Percentiles rank a stretch among this genome's conserved stretches.
phyloP scores from a whole-genome alignment of 2,888 invertebrate genomes.

The Drosophila demipolita region DNA sequence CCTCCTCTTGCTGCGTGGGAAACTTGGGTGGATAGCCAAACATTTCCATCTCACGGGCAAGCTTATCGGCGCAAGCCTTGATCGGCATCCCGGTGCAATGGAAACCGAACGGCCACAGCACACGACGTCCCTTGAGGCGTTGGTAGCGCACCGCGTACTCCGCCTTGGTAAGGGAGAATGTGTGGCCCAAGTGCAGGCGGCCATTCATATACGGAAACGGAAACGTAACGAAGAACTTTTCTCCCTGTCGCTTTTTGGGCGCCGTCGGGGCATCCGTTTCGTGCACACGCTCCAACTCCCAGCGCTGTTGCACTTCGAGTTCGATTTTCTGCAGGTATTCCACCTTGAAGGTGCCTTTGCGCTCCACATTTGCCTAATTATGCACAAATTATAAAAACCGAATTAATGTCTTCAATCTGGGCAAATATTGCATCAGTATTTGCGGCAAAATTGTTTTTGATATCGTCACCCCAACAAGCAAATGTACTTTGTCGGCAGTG shows the following conservation, averaged over 20 bases:
- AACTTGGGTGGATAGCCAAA: conserved; percentile 97
- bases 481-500: background rate
- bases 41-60: conserved; percentile 95
- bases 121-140: conserved; percentile 95
- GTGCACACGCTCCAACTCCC: conserved; percentile 92
- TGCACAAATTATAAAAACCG: conserved; percentile 8
- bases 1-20: conserved; percentile 87
- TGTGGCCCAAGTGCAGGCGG: conserved; percentile 97
- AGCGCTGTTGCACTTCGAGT: conserved; percentile 92
- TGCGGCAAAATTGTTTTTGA: background rate
- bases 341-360: conserved; percentile 98
- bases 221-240: conserved; percentile 97
- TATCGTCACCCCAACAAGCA: background rate
- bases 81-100: conserved; percentile 99
- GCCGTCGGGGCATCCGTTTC: conserved; percentile 92
- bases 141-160: conserved; percentile 98
- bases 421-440: conserved; percentile 64
- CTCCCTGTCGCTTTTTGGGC: conserved; percentile 87
- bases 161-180: conserved; percentile 98
- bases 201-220: conserved; percentile 99
- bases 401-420: conserved; percentile 2
- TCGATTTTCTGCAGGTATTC: conserved; percentile 96
- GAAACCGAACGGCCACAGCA: conserved; percentile 98
- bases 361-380: conserved; percentile 85
- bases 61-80: conserved; percentile 99